Evolutionary conservation across 2,888 invertebrate species (phyloP).

Genomic region (Noctua janthe): DNA sequence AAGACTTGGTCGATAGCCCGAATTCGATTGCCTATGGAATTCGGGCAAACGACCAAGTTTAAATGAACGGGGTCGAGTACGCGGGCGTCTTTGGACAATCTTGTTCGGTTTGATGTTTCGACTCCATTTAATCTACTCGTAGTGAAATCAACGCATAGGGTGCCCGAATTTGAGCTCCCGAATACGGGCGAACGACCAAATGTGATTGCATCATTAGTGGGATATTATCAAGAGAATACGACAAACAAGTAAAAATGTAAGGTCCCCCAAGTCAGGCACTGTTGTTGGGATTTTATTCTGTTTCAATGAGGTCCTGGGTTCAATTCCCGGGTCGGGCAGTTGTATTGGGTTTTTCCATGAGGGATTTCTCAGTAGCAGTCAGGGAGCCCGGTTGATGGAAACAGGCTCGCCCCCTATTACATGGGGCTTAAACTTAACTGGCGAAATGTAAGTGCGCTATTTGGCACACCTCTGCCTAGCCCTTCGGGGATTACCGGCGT

Average conservation of each 20-base stretch:
- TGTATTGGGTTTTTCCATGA: no score
- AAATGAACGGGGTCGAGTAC: background rate
- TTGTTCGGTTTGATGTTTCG: background rate
- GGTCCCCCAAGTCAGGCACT: background rate
- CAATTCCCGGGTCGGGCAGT: no score
- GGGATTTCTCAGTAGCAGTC: no score
- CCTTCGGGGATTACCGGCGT: no score
- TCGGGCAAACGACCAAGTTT: background rate
- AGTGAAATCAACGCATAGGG: background rate
- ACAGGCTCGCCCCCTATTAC: no score
- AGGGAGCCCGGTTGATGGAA: no score
- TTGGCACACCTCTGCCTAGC: no score
- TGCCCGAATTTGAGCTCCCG: background rate
- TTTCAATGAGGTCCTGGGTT: no score
- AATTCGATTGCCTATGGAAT: background rate
- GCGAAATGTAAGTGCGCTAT: no score
- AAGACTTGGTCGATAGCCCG: background rate
- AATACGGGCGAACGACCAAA: background rate
- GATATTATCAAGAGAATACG: background rate
- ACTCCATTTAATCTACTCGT: background rate
- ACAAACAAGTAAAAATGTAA: background rate
- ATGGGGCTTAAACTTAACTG: no score
- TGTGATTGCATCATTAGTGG: background rate
- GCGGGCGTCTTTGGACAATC: background rate
- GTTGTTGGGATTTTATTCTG: background rate